Conservation (phyloP, 2,113 vertebrate species). For the Saimiri boliviensis region DNA sequence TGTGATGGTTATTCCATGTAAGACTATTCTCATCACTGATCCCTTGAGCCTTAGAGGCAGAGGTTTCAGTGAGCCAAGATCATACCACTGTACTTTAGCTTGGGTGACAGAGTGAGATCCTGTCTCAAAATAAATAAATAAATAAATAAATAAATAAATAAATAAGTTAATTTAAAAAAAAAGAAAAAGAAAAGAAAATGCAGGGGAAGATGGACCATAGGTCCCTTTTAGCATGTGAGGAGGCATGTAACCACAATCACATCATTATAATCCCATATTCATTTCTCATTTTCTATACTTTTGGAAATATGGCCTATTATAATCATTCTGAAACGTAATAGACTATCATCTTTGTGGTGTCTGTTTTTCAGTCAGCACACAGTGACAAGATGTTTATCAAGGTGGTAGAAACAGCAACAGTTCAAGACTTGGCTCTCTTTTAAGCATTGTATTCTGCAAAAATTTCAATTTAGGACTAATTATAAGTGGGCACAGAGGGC, state of each 20-base stretch:
- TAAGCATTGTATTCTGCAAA: not conserved
- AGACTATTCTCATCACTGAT: not conserved
- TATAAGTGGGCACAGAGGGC: not conserved
- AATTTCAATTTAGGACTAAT: not conserved
- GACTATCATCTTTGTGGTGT: not conserved
- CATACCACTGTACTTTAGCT: no score
- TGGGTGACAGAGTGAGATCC: no score
- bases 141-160: no score
- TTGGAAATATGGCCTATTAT: not conserved
- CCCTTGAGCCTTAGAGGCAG: no score
- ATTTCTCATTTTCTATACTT: not conserved
- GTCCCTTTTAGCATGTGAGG: not conserved
- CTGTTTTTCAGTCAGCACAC: not conserved
- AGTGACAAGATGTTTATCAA: not conserved
- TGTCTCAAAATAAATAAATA: no score
- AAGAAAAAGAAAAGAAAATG: not conserved
- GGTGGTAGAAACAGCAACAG: not conserved
- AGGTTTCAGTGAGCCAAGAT: no score
- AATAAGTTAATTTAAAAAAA: no score
- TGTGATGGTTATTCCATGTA: not conserved
- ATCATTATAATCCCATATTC: not conserved
- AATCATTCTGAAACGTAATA: not conserved
- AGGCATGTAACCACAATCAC: not conserved
- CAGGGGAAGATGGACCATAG: not conserved
- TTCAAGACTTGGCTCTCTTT: not conserved